These are phyloP conservation scores for Nannoperca obscura DNA, from an alignment of 2,797 vertebrate genomes.

Conservation along the genomic window DNA sequence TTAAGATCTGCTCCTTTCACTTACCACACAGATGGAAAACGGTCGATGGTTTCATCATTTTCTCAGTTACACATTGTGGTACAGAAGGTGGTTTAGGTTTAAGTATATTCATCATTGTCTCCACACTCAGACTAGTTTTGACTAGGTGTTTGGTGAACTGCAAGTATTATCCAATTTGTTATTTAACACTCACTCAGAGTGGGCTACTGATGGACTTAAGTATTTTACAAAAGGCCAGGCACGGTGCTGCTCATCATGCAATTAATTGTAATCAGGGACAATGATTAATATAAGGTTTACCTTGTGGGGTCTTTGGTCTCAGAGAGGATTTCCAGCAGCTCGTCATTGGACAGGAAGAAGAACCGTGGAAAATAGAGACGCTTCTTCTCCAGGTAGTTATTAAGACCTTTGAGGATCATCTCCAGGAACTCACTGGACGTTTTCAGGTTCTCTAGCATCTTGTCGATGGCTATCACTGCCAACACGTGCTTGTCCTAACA, in stretches of 20 bases:
- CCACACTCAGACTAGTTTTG: neutral
- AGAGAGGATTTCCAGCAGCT: constrained; percentile 94
- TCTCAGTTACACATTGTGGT: neutral
- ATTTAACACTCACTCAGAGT: neutral
- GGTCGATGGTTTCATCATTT: neutral
- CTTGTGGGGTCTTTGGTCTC: constrained; percentile 95
- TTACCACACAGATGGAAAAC: neutral
- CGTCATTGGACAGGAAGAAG: constrained; percentile 95
- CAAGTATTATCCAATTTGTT: neutral
- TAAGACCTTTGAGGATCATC: constrained; percentile 92
- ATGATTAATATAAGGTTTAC: constrained; percentile 68
- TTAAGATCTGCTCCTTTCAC: constrained; percentile 11
- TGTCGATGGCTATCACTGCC: constrained; percentile 86
- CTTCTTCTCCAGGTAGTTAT: constrained; percentile 94
- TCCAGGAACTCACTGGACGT: constrained; percentile 90
- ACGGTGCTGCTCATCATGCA: neutral
- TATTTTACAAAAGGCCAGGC: neutral
- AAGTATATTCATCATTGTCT: neutral
- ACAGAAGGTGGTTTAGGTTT: neutral
- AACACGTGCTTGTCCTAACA: constrained; percentile 90
- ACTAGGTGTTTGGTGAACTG: neutral
- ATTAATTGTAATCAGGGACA: neutral
- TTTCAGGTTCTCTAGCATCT: constrained; percentile 89
- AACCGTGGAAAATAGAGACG: constrained; percentile 94
- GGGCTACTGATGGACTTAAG: neutral